These are phyloP conservation scores for Brachyhypopomus occidentalis DNA, from an alignment of 2,113 vertebrate species.

Conservation along the genomic window DNA sequence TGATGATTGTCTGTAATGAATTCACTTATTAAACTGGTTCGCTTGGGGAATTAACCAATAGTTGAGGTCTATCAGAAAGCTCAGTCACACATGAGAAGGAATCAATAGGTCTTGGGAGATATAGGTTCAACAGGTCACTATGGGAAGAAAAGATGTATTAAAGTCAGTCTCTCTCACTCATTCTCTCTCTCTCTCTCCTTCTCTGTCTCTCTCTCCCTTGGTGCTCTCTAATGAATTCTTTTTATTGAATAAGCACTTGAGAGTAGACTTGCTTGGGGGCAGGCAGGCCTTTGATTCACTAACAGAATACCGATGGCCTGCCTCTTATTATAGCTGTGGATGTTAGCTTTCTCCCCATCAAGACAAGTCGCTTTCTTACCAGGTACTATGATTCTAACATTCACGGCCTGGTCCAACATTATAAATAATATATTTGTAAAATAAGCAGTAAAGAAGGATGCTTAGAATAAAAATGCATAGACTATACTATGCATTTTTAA, in stretches of 20 bases:
- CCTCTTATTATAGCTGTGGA: neutral
- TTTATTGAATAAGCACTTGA: slow-evolving; percentile 29
- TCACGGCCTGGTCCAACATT: neutral
- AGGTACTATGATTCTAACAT: neutral
- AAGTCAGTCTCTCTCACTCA: neutral
- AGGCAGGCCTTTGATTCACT: slow-evolving; percentile 5
- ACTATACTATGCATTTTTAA: too few species aligned
- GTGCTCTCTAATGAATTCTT: slow-evolving; percentile 19
- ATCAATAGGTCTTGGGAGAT: neutral
- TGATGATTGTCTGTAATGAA: neutral
- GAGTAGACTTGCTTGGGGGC: slow-evolving; percentile 23
- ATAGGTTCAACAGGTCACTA: slow-evolving; percentile 6
- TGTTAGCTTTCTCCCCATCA: neutral
- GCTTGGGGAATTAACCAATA: neutral
- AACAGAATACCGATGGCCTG: slow-evolving; percentile 32
- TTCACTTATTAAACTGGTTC: slow-evolving; percentile 16
- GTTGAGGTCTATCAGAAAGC: neutral
- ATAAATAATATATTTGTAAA: neutral
- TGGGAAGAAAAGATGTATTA: slow-evolving; percentile 11
- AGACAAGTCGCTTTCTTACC: neutral
- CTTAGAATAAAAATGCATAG: too few species aligned
- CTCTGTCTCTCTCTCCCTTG: too few species aligned
- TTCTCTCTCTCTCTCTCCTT: too few species aligned
- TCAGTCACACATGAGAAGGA: slow-evolving; percentile 1
- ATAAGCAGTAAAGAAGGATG: neutral